Percentiles rank a stretch among this genome's conserved stretches.
Evolutionary conservation across 2,113 vertebrate species (phyloP).

Genomic region (Oxyruncus cristatus): DNA sequence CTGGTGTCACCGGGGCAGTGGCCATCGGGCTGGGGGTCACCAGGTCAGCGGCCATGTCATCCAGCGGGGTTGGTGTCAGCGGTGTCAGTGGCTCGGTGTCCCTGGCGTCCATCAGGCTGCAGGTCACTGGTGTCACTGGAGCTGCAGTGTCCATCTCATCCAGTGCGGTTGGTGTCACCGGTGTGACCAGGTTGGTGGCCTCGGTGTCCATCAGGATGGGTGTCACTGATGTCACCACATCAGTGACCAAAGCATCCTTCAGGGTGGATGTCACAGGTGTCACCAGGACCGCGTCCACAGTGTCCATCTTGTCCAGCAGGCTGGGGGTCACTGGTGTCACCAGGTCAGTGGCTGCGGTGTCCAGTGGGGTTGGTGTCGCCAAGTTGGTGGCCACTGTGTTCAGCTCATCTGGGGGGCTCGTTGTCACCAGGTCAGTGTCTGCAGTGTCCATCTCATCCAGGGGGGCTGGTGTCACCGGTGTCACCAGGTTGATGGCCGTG

Average conservation of each 20-base stretch:
- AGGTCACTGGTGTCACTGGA: not conserved
- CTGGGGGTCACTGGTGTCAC: not conserved
- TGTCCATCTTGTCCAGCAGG: not conserved
- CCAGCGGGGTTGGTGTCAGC: not conserved
- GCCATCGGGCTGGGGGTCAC: not conserved
- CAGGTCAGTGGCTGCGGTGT: not conserved
- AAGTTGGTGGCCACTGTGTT: accelerated
- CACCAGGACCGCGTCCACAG: accelerated
- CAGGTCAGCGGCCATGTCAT: not conserved
- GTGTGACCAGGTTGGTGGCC: accelerated
- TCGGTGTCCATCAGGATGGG: not conserved
- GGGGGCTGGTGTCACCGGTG: not conserved
- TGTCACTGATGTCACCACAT: not conserved
- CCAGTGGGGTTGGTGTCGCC: not conserved
- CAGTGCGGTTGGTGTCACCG: not conserved
- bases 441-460: not conserved
- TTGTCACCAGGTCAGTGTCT: not conserved
- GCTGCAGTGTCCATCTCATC: not conserved
- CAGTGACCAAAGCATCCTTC: too few species aligned
- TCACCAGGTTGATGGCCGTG: accelerated
- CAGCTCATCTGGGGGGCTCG: accelerated
- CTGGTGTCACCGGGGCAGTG: not conserved
- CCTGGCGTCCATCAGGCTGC: not conserved
- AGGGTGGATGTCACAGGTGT: not conserved
- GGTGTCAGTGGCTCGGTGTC: not conserved